Percentiles rank a stretch among this genome's conserved stretches.
Evolutionary conservation across 2,888 invertebrate species (phyloP).

Genomic region (Phalera bucephala): DNA sequence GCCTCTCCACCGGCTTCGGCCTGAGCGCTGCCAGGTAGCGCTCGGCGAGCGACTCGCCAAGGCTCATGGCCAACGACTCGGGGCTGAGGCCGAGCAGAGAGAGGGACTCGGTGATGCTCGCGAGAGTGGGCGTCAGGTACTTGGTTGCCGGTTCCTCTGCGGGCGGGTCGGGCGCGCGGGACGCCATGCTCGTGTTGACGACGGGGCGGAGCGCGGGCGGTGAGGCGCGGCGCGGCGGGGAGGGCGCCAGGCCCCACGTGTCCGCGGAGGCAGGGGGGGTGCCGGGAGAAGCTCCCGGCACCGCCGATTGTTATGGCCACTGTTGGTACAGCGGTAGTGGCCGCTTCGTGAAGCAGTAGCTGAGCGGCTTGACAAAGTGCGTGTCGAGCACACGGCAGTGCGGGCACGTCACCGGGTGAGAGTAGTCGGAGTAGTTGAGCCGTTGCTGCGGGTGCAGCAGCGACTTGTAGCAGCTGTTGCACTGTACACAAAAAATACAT

Average conservation of each 20-base stretch:
- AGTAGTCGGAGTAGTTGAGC: slow-evolving; percentile 97
- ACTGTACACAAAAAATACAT: slow-evolving; percentile 79
- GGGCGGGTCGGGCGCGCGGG: slow-evolving; percentile 51
- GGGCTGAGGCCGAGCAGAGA: slow-evolving; percentile 70
- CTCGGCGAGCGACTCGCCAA: slow-evolving; percentile 75
- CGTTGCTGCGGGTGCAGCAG: slow-evolving; percentile 93
- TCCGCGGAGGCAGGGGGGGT: slow-evolving; percentile 64
- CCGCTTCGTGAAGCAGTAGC: slow-evolving; percentile 92
- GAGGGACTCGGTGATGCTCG: slow-evolving; percentile 72
- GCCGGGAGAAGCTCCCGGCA: slow-evolving; percentile 84
- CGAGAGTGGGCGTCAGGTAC: slow-evolving; percentile 55
- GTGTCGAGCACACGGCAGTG: slow-evolving; percentile 95
- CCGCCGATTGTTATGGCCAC: slow-evolving; percentile 95
- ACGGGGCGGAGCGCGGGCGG: slow-evolving; percentile 74
- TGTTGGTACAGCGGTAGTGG: slow-evolving; percentile 86
- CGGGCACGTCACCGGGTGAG: slow-evolving; percentile 94
- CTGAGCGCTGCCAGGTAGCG: slow-evolving; percentile 70
- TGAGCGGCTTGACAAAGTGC: slow-evolving; percentile 96
- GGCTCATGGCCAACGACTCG: slow-evolving; percentile 70
- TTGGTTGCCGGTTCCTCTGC: slow-evolving; percentile 52
- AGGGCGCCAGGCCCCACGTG: slow-evolving; percentile 63
- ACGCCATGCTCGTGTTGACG: slow-evolving; percentile 78
- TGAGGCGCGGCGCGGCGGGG: slow-evolving; percentile 69
- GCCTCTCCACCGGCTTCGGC: slow-evolving; percentile 55
- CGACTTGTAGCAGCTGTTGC: slow-evolving; percentile 95